Evolutionary conservation across 2,797 vertebrate genomes (phyloP).

Genomic region (Aphelocoma californica): DNA sequence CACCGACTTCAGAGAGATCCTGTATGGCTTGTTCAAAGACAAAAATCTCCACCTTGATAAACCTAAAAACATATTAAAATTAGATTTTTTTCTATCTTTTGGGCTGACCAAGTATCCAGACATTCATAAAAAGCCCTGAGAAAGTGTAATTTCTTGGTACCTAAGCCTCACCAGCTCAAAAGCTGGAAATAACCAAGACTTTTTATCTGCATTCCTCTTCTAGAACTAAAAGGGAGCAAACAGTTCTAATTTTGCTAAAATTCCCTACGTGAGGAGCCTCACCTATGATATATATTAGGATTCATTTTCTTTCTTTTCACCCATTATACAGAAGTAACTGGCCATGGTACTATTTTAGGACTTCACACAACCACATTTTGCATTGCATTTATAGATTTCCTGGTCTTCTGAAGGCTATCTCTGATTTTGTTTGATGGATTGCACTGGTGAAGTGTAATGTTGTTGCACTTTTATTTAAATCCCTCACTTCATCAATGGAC

Average conservation of each 20-base stretch:
- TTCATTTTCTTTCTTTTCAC: not conserved
- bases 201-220: not conserved
- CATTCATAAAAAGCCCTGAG: not conserved
- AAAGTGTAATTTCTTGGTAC: not conserved
- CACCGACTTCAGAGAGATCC: not conserved
- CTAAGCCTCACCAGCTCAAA: not conserved
- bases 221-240: not conserved
- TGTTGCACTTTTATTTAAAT: not conserved
- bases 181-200: not conserved
- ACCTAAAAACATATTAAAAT: not conserved
- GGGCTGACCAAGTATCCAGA: not conserved
- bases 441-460: not conserved
- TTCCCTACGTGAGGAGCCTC: not conserved
- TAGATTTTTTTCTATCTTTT: not conserved
- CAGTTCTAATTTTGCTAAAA: not conserved
- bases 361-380: not conserved
- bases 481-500: not conserved
- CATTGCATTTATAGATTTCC: not conserved
- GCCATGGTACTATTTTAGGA: not conserved
- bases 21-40: not conserved
- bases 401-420: not conserved
- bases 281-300: not conserved
- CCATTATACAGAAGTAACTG: not conserved
- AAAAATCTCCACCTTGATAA: not conserved
- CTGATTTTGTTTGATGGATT: not conserved